A percentile compares a stretch with the other conserved stretches of the same genome.
Conservation (phyloP, 1,140 invertebrate species). For the Goniozus legneri region DNA sequence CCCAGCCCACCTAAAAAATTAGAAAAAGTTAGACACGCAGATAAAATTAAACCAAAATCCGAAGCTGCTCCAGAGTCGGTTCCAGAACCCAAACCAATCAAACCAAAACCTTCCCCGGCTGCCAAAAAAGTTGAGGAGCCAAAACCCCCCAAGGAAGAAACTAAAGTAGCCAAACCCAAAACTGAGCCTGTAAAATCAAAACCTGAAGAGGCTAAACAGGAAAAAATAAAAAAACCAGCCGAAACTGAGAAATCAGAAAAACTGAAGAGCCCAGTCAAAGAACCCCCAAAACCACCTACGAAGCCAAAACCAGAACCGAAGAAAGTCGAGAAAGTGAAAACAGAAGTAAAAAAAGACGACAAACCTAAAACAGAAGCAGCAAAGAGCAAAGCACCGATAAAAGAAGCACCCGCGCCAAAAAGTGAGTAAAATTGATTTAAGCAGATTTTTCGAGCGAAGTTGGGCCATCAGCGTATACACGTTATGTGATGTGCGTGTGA, state of each 20-base stretch:
- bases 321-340: constrained; percentile 25
- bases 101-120: too few species aligned
- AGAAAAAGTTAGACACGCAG: constrained; percentile 43
- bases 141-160: neutral
- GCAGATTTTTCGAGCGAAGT: too few species aligned
- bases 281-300: constrained; percentile 13
- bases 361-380: constrained; percentile 15
- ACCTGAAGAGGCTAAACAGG: neutral
- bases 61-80: too few species aligned
- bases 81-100: too few species aligned
- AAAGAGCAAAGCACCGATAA: too few species aligned
- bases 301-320: constrained; percentile 11
- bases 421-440: too few species aligned
- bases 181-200: constrained; percentile 11
- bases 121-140: constrained; percentile 7
- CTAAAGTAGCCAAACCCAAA: constrained; percentile 1
- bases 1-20: constrained; percentile 23
- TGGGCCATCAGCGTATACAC: too few species aligned
- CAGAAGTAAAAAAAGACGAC: constrained; percentile 16
- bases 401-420: too few species aligned
- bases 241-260: constrained; percentile 8
- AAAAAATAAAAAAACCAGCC: neutral
- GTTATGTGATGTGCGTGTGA: too few species aligned
- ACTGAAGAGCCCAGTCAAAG: constrained; percentile 21
- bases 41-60: constrained; percentile 51